Conservation (phyloP, 2,797 vertebrate genomes). For the Centroberyx gerrardi region DNA sequence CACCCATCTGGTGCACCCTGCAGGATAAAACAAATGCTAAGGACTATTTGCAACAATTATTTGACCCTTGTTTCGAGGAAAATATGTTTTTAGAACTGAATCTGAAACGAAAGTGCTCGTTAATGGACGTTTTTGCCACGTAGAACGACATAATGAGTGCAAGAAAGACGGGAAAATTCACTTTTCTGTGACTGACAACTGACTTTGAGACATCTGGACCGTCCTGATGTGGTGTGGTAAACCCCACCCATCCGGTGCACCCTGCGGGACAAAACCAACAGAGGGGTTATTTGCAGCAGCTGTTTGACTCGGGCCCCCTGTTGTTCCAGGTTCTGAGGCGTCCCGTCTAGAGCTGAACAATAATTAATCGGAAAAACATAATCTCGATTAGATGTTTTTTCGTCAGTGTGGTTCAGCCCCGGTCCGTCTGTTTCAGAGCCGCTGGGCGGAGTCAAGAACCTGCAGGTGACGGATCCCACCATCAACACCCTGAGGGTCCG, state of each 20-base stretch:
- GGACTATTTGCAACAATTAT: too few relatives aligned
- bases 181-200: not conserved
- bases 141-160: conserved; percentile 35
- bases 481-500: conserved; percentile 92
- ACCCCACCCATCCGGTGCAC: not conserved
- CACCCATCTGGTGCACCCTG: conserved; percentile 1
- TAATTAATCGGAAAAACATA: too few relatives aligned
- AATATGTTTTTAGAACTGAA: not conserved
- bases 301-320: not conserved
- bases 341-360: not conserved
- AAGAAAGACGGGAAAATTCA: conserved; percentile 11
- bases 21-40: not conserved
- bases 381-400: too few relatives aligned
- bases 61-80: too few relatives aligned
- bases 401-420: too few relatives aligned
- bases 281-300: not conserved
- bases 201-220: conserved; percentile 38
- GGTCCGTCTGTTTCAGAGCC: conserved; percentile 84
- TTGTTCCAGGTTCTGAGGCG: not conserved
- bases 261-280: not conserved
- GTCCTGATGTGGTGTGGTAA: conserved; percentile 31
- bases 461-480: conserved; percentile 94
- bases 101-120: not conserved
- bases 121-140: conserved; percentile 3
- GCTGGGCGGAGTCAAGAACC: conserved; percentile 91